Evolutionary conservation across 2,113 vertebrate species (phyloP), one percentile per base, ranked within the genome.

Genomic region (Sander lucioperca): DNA sequence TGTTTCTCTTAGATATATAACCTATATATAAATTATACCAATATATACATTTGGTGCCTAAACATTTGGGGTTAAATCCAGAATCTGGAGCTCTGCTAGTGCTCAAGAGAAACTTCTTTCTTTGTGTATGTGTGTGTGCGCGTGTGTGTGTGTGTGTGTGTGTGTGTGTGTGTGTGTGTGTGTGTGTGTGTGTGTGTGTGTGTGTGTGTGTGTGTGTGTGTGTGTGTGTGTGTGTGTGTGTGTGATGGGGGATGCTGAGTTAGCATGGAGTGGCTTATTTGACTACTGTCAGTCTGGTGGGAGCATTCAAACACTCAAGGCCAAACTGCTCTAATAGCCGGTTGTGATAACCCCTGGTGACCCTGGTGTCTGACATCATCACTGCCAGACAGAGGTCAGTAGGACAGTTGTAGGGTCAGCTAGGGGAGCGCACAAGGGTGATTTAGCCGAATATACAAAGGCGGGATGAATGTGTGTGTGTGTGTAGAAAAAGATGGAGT

Each of bases 261-360:
- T 85, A 91, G 90, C 83, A 62, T 74, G 64, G 56, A 77, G 58
- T 19, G 66, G 86, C 90, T 92, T 92, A 89, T 87, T 87, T 86
- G 88, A 86, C 83, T 61, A 25, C 85, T 77, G 79, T 86, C 73
- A 70, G 81, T 75, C 81, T 90, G 70, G 25, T 76, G 87, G 86
- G 82, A 89, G 77, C 25, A 19, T 78, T 81, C 72, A 84, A 78
- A 65, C 62, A 89, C 76, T 88, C 82, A 85, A 84, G 85, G 84
- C 84, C 79, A 77, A 79, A 87, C 70, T 70, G 75, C 74, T 65
- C 79, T 63, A 86, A 90, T 83, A 86, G 85, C 65, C 54, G 23
- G 69, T 83, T 27, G 47, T 57, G 94, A 93, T 93, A 93, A 91
- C 90, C 90, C 57, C 80, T 27, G 72, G 13, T 81, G 83, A 91